Conservation (phyloP, 1,140 invertebrate genomes). For the Drosophila teissieri region DNA sequence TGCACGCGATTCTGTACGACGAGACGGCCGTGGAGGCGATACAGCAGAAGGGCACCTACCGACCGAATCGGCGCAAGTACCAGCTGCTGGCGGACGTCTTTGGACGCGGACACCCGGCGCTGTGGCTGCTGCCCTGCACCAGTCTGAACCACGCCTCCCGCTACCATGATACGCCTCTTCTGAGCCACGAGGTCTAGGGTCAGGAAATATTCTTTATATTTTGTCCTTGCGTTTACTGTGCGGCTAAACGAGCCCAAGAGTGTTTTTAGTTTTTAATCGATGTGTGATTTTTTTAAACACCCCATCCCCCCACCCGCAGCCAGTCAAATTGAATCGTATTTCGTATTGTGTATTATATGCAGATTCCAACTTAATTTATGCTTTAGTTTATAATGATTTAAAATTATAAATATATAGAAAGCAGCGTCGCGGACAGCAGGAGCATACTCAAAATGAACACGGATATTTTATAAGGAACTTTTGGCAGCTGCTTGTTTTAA, state of each 20-base stretch:
- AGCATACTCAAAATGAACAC: constrained; percentile 62
- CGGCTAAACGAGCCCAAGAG: constrained; percentile 3
- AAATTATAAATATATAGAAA: constrained; percentile 47
- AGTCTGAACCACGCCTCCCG: constrained; percentile 85
- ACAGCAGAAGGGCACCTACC: constrained; percentile 89
- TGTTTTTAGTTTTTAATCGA: constrained; percentile 52
- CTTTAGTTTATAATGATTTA: constrained; percentile 58
- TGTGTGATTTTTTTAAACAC: constrained; percentile 44
- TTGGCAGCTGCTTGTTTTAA: constrained; percentile 29
- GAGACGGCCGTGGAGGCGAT: constrained; percentile 90
- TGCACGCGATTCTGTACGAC: constrained; percentile 92
- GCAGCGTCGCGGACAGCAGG: constrained; percentile 10
- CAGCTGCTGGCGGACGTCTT: constrained; percentile 92
- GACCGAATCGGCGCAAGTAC: constrained; percentile 89
- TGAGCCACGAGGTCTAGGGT: constrained; percentile 87
- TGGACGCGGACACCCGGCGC: constrained; percentile 88
- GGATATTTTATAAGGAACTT: constrained; percentile 62
- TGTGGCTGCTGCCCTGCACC: constrained; percentile 89
- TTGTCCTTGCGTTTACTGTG: constrained; percentile 49
- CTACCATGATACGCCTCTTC: constrained; percentile 86
- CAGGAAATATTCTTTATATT: constrained; percentile 42
- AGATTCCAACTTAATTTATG: constrained; percentile 59
- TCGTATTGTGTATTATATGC: constrained; percentile 61
- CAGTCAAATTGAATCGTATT: constrained; percentile 29
- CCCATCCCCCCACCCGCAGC: constrained; percentile 3